Base-by-base conservation (phyloP, 2,888 invertebrate species). In the Seira musarum region DNA sequence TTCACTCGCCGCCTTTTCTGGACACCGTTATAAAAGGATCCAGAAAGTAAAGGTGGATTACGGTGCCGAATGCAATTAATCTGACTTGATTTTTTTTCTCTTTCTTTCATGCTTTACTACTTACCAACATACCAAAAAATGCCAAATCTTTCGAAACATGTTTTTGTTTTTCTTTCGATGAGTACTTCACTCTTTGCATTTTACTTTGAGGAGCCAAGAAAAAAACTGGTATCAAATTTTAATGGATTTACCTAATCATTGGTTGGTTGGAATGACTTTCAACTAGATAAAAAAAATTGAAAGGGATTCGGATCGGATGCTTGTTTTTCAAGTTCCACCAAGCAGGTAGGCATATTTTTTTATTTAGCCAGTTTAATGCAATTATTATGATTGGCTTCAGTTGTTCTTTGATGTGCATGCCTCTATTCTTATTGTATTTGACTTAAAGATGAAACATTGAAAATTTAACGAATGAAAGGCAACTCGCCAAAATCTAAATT, bases 11-110 rank as follows among this genome's bases (percentile, higher is more conserved):
- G 21, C 60, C 21, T 60, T 30, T 15, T 46, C 73, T 73, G 79
- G 68, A 73, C 72, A 69, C 76, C 76, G 69, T 68, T 71, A 60
- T 21, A 30, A 17, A 60, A 64, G 64, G 69, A 79, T 78, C 73
- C 73, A 80, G 73, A 80, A 80, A 74, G 70, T 66, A 70, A 70
- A 64, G 49, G 68, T 21, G 40, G 40, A 53, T 73, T 80, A 80
- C 80, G 74, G 80, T 80, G 65, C 24, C 57, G 35, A 64, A 1
- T 73, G 69, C 74, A 80, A 69, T 74, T 74, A 70, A 73, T 73
- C 72, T 71, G 17, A 64, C 40, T 67, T n/a, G 17, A 46, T 71
- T 70, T 76, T 61, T 25, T n/a, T n/a, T n/a, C n/a, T 57, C 40
- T 68, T 64, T 71, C 49, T 64, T 30, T 19, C 30, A 53, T 30